Percentiles rank a stretch among this genome's conserved stretches.
These are phyloP conservation scores for Resseliella maxima DNA, from an alignment of 2,888 invertebrate genomes.

Conservation along the genomic window DNA sequence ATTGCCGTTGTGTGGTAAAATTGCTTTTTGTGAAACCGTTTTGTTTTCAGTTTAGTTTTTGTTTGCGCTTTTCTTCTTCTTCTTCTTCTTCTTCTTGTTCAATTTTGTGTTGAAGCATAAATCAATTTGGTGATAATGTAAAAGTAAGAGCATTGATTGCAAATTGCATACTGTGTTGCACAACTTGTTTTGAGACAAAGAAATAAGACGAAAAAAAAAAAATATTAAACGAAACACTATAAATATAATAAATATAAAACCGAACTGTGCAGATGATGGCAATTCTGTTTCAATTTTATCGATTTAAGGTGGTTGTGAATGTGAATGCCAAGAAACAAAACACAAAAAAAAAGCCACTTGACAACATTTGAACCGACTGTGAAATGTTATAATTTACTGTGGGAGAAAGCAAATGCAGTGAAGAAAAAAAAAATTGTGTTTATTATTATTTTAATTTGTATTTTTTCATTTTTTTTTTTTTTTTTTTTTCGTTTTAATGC, in stretches of 20 bases:
- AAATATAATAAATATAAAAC: too few species aligned
- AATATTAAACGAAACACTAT: background rate
- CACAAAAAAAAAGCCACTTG: slow-evolving; percentile 35
- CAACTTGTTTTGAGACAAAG: background rate
- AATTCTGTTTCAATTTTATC: slow-evolving; percentile 11
- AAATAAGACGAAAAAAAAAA: background rate
- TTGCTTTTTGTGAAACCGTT: background rate
- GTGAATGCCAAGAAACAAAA: too few species aligned
- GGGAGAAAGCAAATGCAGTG: slow-evolving; percentile 40
- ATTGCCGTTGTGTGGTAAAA: slow-evolving; percentile 51
- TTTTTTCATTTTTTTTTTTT: too few species aligned
- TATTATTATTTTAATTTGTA: background rate
- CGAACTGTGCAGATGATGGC: too few species aligned
- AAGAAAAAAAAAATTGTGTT: background rate
- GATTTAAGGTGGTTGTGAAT: background rate
- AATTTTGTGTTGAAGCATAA: background rate
- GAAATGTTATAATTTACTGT: slow-evolving; percentile 46
- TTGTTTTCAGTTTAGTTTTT: background rate
- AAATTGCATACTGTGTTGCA: slow-evolving; percentile 5
- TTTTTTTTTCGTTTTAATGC: background rate
- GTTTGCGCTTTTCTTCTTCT: background rate
- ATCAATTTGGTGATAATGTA: background rate
- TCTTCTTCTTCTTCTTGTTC: background rate
- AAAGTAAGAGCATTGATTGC: slow-evolving; percentile 26
- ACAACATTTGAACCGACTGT: slow-evolving; percentile 39